Percentiles rank a stretch among this genome's conserved stretches.
These are phyloP conservation scores for Trogon melanurus DNA, from an alignment of 2,113 vertebrate species.

Conservation along the genomic window DNA sequence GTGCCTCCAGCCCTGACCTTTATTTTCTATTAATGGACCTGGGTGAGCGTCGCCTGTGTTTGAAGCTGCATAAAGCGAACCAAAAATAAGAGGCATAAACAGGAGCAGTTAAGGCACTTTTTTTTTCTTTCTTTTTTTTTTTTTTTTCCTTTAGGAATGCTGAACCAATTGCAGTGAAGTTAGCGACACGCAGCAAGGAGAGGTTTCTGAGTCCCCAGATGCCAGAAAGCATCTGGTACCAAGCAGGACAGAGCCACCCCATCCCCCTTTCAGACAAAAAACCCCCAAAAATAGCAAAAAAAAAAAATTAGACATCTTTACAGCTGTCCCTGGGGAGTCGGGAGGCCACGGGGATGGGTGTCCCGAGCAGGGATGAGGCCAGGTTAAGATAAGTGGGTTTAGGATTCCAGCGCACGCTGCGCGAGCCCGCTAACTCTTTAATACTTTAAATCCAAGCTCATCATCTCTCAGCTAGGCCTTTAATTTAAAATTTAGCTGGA, in stretches of 20 bases:
- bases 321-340: background rate
- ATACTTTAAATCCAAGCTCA: conserved; percentile 49
- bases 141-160: background rate
- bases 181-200: accelerated
- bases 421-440: background rate
- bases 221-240: background rate
- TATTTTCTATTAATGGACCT: conserved; percentile 71
- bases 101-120: conserved; percentile 50
- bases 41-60: conserved; percentile 39
- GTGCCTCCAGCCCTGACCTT: conserved; percentile 70
- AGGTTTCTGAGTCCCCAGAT: background rate
- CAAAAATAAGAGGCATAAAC: conserved; percentile 65
- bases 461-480: conserved; percentile 31
- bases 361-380: background rate
- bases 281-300: no score
- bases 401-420: background rate
- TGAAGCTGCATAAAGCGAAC: conserved; percentile 68
- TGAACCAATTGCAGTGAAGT: conserved; percentile 31
- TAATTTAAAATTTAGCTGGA: conserved; percentile 47
- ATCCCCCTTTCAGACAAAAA: accelerated
- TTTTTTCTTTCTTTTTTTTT: accelerated
- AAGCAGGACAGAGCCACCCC: background rate
- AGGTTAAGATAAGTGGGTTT: background rate
- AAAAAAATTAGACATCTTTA: no score
- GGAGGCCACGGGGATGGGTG: background rate